A percentile compares a stretch with the other conserved stretches of the same genome.
Conservation (phyloP, 92 coral and sea anemone species). For the Montipora capitata region DNA sequence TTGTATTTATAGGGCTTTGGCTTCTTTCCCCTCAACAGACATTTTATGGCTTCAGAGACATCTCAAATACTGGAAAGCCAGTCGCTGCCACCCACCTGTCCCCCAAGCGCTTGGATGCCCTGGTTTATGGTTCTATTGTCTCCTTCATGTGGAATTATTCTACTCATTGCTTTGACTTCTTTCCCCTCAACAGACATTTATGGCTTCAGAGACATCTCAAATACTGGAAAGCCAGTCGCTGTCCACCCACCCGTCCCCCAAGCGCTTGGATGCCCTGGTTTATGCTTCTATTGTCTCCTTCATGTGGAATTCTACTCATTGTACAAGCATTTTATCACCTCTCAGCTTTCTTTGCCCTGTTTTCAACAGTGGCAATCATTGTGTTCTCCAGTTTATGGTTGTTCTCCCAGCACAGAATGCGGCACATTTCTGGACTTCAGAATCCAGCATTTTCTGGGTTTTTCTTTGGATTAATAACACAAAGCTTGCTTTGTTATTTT, state of each 20-base stretch:
- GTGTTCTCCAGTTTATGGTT: slow-evolving; percentile 73
- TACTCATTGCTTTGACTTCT: not conserved
- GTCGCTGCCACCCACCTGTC: slow-evolving; percentile 77
- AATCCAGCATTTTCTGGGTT: slow-evolving; percentile 91
- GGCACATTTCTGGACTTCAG: slow-evolving; percentile 87
- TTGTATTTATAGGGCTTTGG: not conserved
- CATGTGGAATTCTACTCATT: slow-evolving; percentile 58
- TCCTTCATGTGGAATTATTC: not conserved
- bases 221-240: slow-evolving; percentile 87
- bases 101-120: slow-evolving; percentile 84
- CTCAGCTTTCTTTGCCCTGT: slow-evolving; percentile 55
- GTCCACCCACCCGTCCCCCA: slow-evolving; percentile 72
- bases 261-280: slow-evolving; percentile 88
- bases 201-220: slow-evolving; percentile 83
- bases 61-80: slow-evolving; percentile 82
- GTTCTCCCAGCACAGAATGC: slow-evolving; percentile 80
- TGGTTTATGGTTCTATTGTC: not conserved
- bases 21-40: slow-evolving; percentile 40
- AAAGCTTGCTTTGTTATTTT: slow-evolving; percentile 84
- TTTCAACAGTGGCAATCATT: slow-evolving; percentile 28
- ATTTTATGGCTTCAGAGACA: slow-evolving; percentile 79
- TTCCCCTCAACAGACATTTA: slow-evolving; percentile 50
- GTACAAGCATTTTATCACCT: slow-evolving; percentile 61
- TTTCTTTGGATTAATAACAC: slow-evolving; percentile 90
- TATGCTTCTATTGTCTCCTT: slow-evolving; percentile 78